Base-by-base conservation (phyloP, 2,797 vertebrate genomes). In the Peromyscus eremicus region DNA sequence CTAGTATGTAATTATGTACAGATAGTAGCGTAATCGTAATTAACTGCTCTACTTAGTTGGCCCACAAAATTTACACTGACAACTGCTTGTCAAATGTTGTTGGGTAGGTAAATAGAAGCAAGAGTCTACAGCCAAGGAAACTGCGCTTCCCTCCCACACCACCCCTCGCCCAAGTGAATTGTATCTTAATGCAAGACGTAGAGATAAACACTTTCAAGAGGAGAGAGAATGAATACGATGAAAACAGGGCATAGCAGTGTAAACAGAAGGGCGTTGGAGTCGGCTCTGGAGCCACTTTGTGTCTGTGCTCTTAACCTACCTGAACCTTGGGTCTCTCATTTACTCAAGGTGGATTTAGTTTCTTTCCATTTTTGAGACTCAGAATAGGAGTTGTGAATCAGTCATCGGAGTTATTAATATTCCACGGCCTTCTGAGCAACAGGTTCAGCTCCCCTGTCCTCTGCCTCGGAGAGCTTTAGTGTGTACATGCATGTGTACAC, bases 1-100 rank as follows among this genome's bases (percentile, higher is more conserved):
- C 21, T 80, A 95, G 81, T 81, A 16, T 96, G 60, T 92, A 96
- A 84, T 83, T 86, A 81, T 75, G 43, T 87, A 12, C 83, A 95
- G n/a, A 77, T 91, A 85, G 21, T 89, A 83, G 55, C 66, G 64
- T 60, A 94, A 83, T 92, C 85, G 16, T 96, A 95, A 95, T 89
- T 81, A 91, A 83, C 25, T 82, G 57, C 34, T 79, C 94, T 96
- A 71, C 66, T 14, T 89, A 91, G 62, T 75, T 94, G 73, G 49
- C 76, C 73, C 76, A 96, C 82, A 93, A 91, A 96, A 70, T 91
- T 97, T 94, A 89, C 94, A 92, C 32, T 43, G 25, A 91, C 10
- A 66, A 52, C 7, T 89, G 68, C 70, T 91, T 91, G 21, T 64
- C 81, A 82, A 82, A 92, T 49, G 91, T 70, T 85, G 29, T 90